Percentiles rank a stretch among this genome's conserved stretches.
Evolutionary conservation across 2,888 invertebrate genomes (phyloP).

Genomic region (Acrobasis consociella): DNA sequence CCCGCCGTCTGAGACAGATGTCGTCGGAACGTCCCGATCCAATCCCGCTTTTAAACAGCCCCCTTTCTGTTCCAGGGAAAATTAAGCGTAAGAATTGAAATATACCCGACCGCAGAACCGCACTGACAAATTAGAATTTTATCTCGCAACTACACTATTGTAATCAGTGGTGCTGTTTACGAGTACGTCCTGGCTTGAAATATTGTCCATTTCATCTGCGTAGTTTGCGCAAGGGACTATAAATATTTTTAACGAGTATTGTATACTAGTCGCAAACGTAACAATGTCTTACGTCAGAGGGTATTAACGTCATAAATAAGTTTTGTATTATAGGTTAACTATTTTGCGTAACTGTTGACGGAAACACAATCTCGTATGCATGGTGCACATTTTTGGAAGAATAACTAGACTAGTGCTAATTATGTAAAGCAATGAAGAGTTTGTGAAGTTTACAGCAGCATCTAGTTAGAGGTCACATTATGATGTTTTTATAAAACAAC

Average conservation of each 20-base stretch:
- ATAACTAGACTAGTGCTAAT: too few relatives aligned
- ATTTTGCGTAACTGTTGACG: too few relatives aligned
- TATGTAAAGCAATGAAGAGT: too few relatives aligned
- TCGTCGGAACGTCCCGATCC: slow-evolving; percentile 49
- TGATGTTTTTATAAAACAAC: too few relatives aligned
- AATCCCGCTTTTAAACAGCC: slow-evolving; percentile 55
- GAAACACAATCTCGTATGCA: too few relatives aligned
- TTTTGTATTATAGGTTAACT: not conserved
- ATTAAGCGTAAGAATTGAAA: slow-evolving; percentile 48
- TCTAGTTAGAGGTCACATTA: too few relatives aligned
- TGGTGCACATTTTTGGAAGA: too few relatives aligned
- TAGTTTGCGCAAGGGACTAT: slow-evolving; percentile 33
- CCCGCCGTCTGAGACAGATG: slow-evolving; percentile 56
- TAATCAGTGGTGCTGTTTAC: slow-evolving; percentile 35
- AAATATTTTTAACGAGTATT: slow-evolving; percentile 39
- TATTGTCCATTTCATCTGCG: slow-evolving; percentile 37
- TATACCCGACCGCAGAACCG: slow-evolving; percentile 34
- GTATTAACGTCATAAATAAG: not conserved
- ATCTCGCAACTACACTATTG: slow-evolving; percentile 38
- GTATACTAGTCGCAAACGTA: slow-evolving; percentile 28
- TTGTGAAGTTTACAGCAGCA: too few relatives aligned
- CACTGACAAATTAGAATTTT: slow-evolving; percentile 48
- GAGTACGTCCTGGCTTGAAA: slow-evolving; percentile 30
- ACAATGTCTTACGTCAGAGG: slow-evolving; percentile 23
- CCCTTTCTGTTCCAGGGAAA: slow-evolving; percentile 48